phyloP scores from a whole-genome alignment of 2,797 vertebrate species.

The Rousettus madagascariensis region DNA sequence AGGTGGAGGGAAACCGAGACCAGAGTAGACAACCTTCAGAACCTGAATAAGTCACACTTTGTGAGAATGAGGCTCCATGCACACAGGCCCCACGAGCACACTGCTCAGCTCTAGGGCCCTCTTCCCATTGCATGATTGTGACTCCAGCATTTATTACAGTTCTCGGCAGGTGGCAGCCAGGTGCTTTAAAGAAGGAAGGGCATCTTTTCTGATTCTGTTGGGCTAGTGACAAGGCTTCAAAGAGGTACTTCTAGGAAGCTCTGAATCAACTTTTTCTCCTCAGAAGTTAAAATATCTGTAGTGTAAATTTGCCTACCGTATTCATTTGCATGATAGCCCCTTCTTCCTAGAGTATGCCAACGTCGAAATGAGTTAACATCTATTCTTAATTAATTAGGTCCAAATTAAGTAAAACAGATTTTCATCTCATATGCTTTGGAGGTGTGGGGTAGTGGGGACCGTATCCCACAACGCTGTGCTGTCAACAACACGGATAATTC shows the following conservation, averaged over 20 bases:
- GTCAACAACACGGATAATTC: not conserved
- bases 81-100: accelerated
- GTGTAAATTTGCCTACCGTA: no score
- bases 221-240: not conserved
- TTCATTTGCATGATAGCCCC: not conserved
- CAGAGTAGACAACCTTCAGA: not conserved
- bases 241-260: not conserved
- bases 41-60: accelerated
- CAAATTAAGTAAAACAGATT: not conserved
- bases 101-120: not conserved
- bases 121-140: not conserved
- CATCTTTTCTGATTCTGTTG: not conserved
- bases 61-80: not conserved
- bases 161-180: not conserved
- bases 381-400: not conserved
- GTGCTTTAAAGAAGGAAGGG: not conserved
- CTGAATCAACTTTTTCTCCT: not conserved
- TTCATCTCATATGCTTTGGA: not conserved
- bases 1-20: no score
- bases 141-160: not conserved
- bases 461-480: not conserved
- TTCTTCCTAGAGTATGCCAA: not conserved
- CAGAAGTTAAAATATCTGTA: not conserved
- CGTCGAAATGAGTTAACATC: not conserved
- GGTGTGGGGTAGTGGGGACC: no score